These are phyloP conservation scores for Bugula neritina DNA, from an alignment of 2,888 invertebrate genomes.

Conservation along the genomic window DNA sequence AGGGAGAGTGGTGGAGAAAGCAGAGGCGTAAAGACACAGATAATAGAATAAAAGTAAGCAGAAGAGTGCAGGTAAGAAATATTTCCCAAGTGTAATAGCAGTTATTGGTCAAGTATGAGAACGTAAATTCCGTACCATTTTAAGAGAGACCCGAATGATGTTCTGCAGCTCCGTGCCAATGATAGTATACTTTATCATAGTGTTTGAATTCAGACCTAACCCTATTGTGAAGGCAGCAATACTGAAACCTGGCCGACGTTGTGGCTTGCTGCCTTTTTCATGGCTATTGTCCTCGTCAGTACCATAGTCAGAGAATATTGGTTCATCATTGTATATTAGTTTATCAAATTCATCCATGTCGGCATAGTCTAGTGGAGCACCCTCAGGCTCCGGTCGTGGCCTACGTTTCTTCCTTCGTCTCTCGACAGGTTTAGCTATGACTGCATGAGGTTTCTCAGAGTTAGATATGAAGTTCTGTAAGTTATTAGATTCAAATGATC, in stretches of 20 bases:
- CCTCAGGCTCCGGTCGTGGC: constrained; percentile 45
- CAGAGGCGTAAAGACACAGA: not conserved
- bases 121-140: constrained; percentile 67
- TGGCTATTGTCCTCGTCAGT: constrained; percentile 32
- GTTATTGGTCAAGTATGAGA: too few species aligned
- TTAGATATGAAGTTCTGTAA: not conserved
- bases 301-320: constrained; percentile 45
- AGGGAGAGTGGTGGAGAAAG: too few species aligned
- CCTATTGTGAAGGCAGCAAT: constrained; percentile 40
- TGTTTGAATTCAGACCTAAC: constrained; percentile 79
- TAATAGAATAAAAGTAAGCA: not conserved
- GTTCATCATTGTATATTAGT: constrained; percentile 43
- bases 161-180: constrained; percentile 95
- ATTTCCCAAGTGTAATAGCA: not conserved
- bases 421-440: constrained; percentile 25
- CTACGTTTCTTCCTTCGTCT: constrained; percentile 2
- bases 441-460: constrained; percentile 8
- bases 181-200: constrained; percentile 94
- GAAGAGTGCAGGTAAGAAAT: not conserved
- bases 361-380: constrained; percentile 32
- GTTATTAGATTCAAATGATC: not conserved
- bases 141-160: constrained; percentile 90
- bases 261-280: not conserved
- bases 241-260: constrained; percentile 23
- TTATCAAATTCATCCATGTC: constrained; percentile 40